Evolutionary conservation across 1,140 invertebrate genomes (phyloP).

Genomic region (Parasteatoda tepidariorum): DNA sequence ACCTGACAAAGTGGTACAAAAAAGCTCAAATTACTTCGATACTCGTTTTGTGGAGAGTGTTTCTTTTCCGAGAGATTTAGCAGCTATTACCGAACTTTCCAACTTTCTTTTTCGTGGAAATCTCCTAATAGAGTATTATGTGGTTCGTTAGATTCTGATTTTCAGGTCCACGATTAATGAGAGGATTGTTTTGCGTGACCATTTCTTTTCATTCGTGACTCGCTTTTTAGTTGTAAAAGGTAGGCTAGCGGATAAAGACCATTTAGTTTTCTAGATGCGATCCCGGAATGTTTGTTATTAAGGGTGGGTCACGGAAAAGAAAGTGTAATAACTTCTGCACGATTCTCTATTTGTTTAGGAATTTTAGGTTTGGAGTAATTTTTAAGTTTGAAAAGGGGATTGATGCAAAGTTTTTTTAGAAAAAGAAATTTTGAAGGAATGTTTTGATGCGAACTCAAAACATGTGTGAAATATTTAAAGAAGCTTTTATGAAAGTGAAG

Average conservation of each 20-base stretch:
- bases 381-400: too few relatives aligned
- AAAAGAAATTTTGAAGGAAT: too few relatives aligned
- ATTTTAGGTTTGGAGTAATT: too few relatives aligned
- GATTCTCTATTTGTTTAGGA: too few relatives aligned
- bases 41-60: too few relatives aligned
- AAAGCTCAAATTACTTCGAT: too few relatives aligned
- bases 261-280: constrained; percentile 31
- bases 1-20: too few relatives aligned
- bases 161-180: constrained; percentile 43
- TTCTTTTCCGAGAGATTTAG: constrained; percentile 16
- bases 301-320: neutral
- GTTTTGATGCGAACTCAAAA: too few relatives aligned
- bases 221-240: constrained; percentile 31
- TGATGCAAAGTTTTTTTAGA: too few relatives aligned
- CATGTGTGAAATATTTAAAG: too few relatives aligned
- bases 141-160: constrained; percentile 14
- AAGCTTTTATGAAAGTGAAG: too few relatives aligned
- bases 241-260: constrained; percentile 39
- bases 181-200: constrained; percentile 30
- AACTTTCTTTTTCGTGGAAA: neutral
- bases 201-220: constrained; percentile 46
- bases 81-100: neutral
- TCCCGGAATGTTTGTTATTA: neutral
- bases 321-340: neutral
- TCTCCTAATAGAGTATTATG: constrained; percentile 26